Conservation (phyloP, 2,888 invertebrate genomes). For the Geophilus truncorum region DNA sequence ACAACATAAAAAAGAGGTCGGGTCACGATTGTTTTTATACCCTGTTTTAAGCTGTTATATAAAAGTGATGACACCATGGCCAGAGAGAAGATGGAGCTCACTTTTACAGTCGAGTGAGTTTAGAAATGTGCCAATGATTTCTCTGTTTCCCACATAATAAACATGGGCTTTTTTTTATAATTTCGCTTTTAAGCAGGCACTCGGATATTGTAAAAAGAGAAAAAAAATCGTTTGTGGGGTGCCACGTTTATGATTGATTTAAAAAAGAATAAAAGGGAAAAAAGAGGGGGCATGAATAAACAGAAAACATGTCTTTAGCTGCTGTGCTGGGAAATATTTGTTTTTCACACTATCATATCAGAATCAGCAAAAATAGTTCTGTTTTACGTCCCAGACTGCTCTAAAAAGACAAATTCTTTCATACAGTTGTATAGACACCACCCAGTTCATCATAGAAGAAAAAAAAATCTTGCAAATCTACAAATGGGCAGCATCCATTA, state of each 20-base stretch:
- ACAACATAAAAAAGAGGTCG: conserved; percentile 7
- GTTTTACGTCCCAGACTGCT: conserved; percentile 28
- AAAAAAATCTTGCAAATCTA: conserved; percentile 34
- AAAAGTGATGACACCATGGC: conserved; percentile 12
- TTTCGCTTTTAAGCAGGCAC: background rate
- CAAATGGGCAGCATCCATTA: conserved; percentile 26
- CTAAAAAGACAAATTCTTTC: conserved; percentile 30
- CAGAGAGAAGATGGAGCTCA: conserved; percentile 14
- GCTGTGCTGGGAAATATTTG: conserved; percentile 26
- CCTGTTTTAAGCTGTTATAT: conserved; percentile 7
- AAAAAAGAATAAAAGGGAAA: background rate
- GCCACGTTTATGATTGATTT: background rate
- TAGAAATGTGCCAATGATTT: background rate
- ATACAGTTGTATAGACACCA: conserved; percentile 18
- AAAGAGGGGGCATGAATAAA: background rate
- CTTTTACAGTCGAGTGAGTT: background rate
- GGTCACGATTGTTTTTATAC: conserved; percentile 12
- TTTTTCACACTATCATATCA: background rate
- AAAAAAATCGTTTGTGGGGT: background rate
- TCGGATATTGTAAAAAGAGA: background rate
- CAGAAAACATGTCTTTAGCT: background rate
- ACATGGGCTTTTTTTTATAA: background rate
- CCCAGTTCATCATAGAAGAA: conserved; percentile 3
- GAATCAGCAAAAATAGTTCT: conserved; percentile 36
- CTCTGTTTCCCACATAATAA: background rate